Percentiles rank a stretch among this genome's conserved stretches.
Evolutionary conservation across 2,797 vertebrate species (phyloP).

Genomic region (Paedocypris micromegethes): DNA sequence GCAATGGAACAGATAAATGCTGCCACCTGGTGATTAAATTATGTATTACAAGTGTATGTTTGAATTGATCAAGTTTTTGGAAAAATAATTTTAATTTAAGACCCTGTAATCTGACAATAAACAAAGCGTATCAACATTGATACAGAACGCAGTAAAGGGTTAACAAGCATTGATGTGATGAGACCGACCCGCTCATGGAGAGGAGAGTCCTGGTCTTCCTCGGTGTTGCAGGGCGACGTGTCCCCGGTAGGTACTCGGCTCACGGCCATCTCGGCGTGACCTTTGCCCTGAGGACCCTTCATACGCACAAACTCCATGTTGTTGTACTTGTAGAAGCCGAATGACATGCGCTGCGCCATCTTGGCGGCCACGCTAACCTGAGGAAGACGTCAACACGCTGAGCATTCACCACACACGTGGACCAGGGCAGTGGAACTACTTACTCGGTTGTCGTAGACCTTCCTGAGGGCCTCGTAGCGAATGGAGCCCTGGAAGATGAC

Average conservation of each 20-base stretch:
- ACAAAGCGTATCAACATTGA: too few species aligned
- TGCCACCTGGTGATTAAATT: too few species aligned
- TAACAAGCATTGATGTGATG: neutral
- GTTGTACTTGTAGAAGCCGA: constrained; percentile 96
- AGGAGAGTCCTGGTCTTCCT: constrained; percentile 87
- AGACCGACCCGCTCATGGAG: constrained; percentile 82
- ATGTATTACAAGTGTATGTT: too few species aligned
- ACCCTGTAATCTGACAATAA: too few species aligned
- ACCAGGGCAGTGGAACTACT: constrained; percentile 40
- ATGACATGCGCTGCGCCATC: constrained; percentile 97
- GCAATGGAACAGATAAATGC: too few species aligned
- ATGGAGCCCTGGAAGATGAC: constrained; percentile 99
- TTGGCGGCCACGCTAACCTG: constrained; percentile 95
- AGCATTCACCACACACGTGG: neutral
- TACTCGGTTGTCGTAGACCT: constrained; percentile 97
- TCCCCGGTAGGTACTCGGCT: constrained; percentile 91
- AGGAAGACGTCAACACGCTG: too few species aligned
- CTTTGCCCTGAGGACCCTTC: constrained; percentile 98
- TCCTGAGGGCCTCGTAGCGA: constrained; percentile 95
- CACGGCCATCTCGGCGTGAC: constrained; percentile 96
- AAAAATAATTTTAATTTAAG: too few species aligned
- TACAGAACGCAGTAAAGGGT: neutral
- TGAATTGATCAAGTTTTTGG: too few species aligned
- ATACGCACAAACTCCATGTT: constrained; percentile 99
- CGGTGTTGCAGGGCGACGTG: constrained; percentile 88